A percentile compares a stretch with the other conserved stretches of the same genome.
Evolutionary conservation across 2,113 vertebrate species (phyloP).

Genomic region (Piprites chloris): DNA sequence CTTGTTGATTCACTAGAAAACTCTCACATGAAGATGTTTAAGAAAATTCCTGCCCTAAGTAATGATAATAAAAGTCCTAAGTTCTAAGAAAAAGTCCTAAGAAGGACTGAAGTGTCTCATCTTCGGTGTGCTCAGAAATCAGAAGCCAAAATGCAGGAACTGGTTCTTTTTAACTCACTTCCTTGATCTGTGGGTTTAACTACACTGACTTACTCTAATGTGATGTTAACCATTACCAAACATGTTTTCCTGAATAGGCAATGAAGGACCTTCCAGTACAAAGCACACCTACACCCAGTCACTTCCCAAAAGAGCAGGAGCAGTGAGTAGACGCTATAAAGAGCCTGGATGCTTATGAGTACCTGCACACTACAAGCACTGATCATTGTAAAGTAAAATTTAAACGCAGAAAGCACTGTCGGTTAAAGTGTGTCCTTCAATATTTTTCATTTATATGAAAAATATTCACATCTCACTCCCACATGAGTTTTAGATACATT

Average conservation of each 20-base stretch:
- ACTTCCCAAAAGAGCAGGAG: not conserved
- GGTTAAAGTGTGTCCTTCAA: rapidly evolving
- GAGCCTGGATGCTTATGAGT: not conserved
- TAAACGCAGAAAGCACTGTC: not conserved
- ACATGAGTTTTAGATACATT: not conserved
- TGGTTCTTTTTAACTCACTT: not conserved
- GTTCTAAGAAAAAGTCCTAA: not conserved
- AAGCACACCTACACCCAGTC: rapidly evolving
- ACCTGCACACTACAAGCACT: not conserved
- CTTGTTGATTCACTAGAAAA: not conserved
- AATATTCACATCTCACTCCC: not conserved
- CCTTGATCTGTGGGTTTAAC: not conserved
- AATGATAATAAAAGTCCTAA: not conserved
- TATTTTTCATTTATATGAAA: not conserved
- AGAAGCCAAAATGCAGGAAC: not conserved
- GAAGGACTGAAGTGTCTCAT: not conserved
- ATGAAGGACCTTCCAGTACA: not conserved
- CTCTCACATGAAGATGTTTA: not conserved
- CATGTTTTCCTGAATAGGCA: not conserved
- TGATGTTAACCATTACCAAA: not conserved
- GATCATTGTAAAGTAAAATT: not conserved
- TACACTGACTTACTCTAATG: not conserved
- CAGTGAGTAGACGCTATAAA: not conserved
- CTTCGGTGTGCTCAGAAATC: not conserved
- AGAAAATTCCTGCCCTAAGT: not conserved